phyloP scores from a whole-genome alignment of 2,797 vertebrate species.

The Eulemur mongoz region DNA sequence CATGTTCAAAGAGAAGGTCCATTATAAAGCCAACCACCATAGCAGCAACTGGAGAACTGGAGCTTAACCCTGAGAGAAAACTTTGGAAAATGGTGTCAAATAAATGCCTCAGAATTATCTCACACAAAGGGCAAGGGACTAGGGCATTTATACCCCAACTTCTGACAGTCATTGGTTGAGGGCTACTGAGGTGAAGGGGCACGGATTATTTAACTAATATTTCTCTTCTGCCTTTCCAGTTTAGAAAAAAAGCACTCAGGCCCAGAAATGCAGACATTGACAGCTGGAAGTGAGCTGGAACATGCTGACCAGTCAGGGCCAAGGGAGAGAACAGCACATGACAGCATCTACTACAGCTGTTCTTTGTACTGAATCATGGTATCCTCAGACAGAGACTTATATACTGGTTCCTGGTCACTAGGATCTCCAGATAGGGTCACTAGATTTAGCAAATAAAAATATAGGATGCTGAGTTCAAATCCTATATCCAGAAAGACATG shows the following conservation, averaged over 20 bases:
- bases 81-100: background rate
- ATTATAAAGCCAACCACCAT: background rate
- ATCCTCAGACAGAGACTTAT: background rate
- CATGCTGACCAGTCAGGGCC: background rate
- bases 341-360: background rate
- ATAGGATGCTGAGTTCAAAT: background rate
- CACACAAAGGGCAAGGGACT: background rate
- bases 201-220: background rate
- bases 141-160: background rate
- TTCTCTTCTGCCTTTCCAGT: background rate
- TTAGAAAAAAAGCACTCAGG: background rate
- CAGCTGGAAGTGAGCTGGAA: background rate
- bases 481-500: background rate
- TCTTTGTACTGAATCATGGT: background rate
- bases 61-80: conserved; percentile 27
- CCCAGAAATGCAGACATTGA: background rate
- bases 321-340: background rate
- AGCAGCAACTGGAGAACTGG: background rate
- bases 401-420: background rate
- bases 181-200: background rate
- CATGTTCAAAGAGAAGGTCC: background rate
- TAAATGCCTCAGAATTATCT: background rate
- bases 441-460: conserved; percentile 25
- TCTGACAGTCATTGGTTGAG: background rate
- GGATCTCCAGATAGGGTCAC: background rate